A percentile compares a stretch with the other conserved stretches of the same genome.
Conservation (phyloP, 2,888 invertebrate species). For the Stenodera caucasica region DNA sequence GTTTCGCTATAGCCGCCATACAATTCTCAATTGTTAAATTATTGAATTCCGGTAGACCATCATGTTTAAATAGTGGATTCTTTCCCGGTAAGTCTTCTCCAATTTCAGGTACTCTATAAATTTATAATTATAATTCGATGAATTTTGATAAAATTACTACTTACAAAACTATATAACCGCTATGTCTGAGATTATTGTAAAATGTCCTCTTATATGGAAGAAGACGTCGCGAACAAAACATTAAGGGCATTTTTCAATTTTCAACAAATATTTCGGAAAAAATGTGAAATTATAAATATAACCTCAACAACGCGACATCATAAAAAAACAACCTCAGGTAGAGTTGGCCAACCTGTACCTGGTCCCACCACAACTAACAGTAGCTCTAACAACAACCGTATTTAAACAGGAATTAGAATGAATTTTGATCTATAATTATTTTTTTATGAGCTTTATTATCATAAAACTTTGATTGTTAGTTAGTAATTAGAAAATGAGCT, state of each 20-base stretch:
- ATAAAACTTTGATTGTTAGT: too few species aligned
- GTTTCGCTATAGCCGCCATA: slow-evolving; percentile 79
- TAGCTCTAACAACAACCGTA: too few species aligned
- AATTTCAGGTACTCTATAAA: slow-evolving; percentile 74
- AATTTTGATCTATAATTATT: too few species aligned
- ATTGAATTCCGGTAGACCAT: slow-evolving; percentile 79
- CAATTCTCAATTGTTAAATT: slow-evolving; percentile 82
- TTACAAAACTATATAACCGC: slow-evolving; percentile 73
- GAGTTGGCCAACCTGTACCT: not conserved
- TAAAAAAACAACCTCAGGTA: not conserved
- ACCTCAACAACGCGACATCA: slow-evolving; percentile 17
- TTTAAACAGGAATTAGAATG: too few species aligned
- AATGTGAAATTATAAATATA: slow-evolving; percentile 17
- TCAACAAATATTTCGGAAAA: not conserved
- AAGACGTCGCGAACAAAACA: slow-evolving; percentile 46
- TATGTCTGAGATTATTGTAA: slow-evolving; percentile 52
- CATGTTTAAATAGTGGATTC: slow-evolving; percentile 72
- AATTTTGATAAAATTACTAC: slow-evolving; percentile 47
- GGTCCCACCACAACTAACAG: not conserved
- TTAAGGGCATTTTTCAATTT: slow-evolving; percentile 49
- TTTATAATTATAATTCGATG: slow-evolving; percentile 22
- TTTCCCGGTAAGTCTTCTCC: slow-evolving; percentile 79
- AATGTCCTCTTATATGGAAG: slow-evolving; percentile 31
- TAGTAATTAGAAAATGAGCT: too few species aligned
- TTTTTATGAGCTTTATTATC: too few species aligned